Evolutionary conservation across 1,140 invertebrate species (phyloP), one percentile per base, ranked within the genome.

Genomic region (Battus philenor): DNA sequence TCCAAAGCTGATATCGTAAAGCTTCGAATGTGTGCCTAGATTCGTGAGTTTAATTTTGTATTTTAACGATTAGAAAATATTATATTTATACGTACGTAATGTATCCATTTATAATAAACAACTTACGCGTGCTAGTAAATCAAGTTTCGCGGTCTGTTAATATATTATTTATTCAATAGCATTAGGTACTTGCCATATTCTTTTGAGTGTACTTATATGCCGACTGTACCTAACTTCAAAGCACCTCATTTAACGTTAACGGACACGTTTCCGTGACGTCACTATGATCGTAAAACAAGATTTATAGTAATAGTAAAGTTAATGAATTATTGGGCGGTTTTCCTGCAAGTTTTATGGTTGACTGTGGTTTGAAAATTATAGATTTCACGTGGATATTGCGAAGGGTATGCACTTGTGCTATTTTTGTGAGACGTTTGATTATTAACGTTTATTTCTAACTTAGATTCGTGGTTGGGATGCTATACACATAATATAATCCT

Each of bases 241-340:
- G 33, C 9, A 36, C 33, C 4, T 29, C 4, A 29, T 9, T 50
- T 46, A 38, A 22, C 32, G 22, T 22, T 18, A 33, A 46, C 15
- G 26, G 32, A 46, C 32, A 46, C 34, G 44, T 48, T 50, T 34
- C 18, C 7, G 29, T 63, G 53, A 58, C 50, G 50, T 52, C 54
- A 62, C 32, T 16, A n/a, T 17, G 43, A 47, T 49, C 54, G 22
- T 64, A 61, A 67, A 59, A 44, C 33, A 45, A 39, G 47, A 56
- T 70, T 59, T 57, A 59, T 55, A 55, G 45, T 47, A 32, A 52
- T 54, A 46, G 47, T 33, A 33, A 41, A 51, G 31, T 55, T 54
- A 50, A 57, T 64, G 47, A 64, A 48, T 60, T 49, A 55, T 54
- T 41, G 50, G 31, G 49, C 33, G 58, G 57, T 69, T 67, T 64